Evolutionary conservation across 2,113 vertebrate genomes (phyloP), one percentile per base, ranked within the genome.

Genomic region (Petrocephalus microphthalmus): DNA sequence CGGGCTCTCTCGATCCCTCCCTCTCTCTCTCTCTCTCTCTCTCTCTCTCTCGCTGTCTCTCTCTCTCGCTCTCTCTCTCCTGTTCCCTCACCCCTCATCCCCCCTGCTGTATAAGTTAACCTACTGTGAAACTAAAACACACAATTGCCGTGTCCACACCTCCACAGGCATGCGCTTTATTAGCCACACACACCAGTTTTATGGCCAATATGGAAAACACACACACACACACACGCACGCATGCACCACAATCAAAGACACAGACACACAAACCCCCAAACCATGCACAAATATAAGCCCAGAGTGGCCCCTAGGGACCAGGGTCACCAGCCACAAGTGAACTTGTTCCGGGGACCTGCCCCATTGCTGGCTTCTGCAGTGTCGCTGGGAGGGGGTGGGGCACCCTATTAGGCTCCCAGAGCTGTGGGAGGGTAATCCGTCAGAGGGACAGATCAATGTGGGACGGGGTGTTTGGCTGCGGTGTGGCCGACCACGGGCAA

Each of bases 121-220:
- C 91, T 67, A 89, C 91, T 91, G 88, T 92, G 91, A 87, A 85
- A 89, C 90, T 92, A 91, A 89, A 88, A 90, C 87, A 93, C 91
- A 95, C 94, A 94, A 93, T 93, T 91, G 91, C 91, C 84, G 89
- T 90, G 93, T 93, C 94, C 93, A 95, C 94, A 95, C 93, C 92
- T 95, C 94, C 88, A 89, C 91, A 92, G 91, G 91, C 93, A 93
- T 92, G 94, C 94, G 94, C 93, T 95, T 95, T 91, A 92, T 93
- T 88, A 94, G 91, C 7, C 52, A 13, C 88, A 91, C 90, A 78
- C n/a, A 88, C 56, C 89, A 85, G 88, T 88, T 25, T 25, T 1
- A n/a, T 47, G 78, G 90, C 91, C 91, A 89, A 25, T 90, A 83
- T 87, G 88, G 84, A 86, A 78, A 67, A 10, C 74, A 85, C 22